A percentile compares a stretch with the other conserved stretches of the same genome.
Evolutionary conservation across 2,888 invertebrate genomes (phyloP).

Genomic region (Drosophila kanekoi): DNA sequence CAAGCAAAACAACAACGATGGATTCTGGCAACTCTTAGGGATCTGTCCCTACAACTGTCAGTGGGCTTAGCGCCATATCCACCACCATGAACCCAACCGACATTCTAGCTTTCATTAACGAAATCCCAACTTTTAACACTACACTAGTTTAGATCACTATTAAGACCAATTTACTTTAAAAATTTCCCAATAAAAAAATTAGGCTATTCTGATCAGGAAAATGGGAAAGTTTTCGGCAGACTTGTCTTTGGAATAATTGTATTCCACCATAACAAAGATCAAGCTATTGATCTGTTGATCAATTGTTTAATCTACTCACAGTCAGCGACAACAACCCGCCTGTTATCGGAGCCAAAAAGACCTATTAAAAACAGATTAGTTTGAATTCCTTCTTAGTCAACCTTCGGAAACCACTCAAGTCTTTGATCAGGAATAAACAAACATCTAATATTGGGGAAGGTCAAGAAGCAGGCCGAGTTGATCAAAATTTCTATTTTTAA

Average conservation of each 20-base stretch:
- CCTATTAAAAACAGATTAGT: background rate
- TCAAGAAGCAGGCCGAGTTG: background rate
- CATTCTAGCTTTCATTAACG: too few relatives aligned
- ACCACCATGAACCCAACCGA: too few relatives aligned
- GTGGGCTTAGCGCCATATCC: too few relatives aligned
- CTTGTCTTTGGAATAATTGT: background rate
- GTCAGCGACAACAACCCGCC: background rate
- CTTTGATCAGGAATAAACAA: background rate
- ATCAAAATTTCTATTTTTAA: background rate
- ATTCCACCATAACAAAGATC: background rate
- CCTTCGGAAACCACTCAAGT: constrained; percentile 1
- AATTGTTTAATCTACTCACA: background rate
- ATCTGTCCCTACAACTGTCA: too few relatives aligned
- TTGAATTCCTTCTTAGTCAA: background rate
- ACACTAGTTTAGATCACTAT: background rate
- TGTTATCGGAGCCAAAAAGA: background rate
- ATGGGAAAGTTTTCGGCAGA: too few relatives aligned
- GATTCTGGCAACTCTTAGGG: too few relatives aligned
- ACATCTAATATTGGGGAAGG: background rate
- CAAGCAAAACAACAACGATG: too few relatives aligned
- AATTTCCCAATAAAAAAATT: too few relatives aligned
- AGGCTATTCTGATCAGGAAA: too few relatives aligned
- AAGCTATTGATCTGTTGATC: too few relatives aligned
- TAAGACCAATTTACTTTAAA: background rate
- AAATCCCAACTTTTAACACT: too few relatives aligned